Base-by-base conservation (phyloP, 2,797 vertebrate genomes). In the Brachyrhaphis roseni region DNA sequence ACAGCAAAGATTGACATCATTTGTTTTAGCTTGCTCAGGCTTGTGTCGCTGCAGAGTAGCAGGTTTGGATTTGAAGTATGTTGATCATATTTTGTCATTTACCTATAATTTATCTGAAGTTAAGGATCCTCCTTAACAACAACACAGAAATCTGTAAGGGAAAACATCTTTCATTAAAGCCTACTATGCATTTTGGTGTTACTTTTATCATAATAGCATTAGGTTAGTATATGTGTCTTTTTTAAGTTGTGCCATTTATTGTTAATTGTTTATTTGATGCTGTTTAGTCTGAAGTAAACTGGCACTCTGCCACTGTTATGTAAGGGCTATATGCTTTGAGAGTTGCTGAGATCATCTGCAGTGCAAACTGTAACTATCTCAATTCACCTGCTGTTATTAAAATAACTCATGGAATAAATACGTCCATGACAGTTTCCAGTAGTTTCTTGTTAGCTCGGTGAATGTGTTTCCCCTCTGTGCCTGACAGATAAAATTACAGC, bases 401-500 rank as follows among this genome's bases (percentile, higher is more conserved):
- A 85, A 78, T 49, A 43, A 75, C 20, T 53, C 5, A 26, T 26
- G 13, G 74, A 82, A 78, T 84, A 8, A 79, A 80, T 39, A 28
- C 4, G 1, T 41, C 1, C 72, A 26, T 46, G 57, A 57, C 66
- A 12, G 12, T 51, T 55, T 43, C 28, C 49, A 51, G 64, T 39
- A 77, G 31, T 46, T 75, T 80, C 43, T 31, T 55, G 23, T 64
- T 51, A 76, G 53, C 26, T 31, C 12, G 12, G 20, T 76, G 49
- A 77, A 43, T 57, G 0, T 8, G 71, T 62, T 26, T 59, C 71
- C 8, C 36, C 51, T 20, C 66, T 59, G 34, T 59, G 77, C 26
- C 78, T n/a, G 57, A 72, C 68, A 51, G 62, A 74, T 80, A 72
- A 83, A 70, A 86, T 87, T 83, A 81, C 51, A 75, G 75, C 77